Evolutionary conservation across 1,140 invertebrate genomes (phyloP), one percentile per base, ranked within the genome.

Genomic region (Colletes latitarsis): DNA sequence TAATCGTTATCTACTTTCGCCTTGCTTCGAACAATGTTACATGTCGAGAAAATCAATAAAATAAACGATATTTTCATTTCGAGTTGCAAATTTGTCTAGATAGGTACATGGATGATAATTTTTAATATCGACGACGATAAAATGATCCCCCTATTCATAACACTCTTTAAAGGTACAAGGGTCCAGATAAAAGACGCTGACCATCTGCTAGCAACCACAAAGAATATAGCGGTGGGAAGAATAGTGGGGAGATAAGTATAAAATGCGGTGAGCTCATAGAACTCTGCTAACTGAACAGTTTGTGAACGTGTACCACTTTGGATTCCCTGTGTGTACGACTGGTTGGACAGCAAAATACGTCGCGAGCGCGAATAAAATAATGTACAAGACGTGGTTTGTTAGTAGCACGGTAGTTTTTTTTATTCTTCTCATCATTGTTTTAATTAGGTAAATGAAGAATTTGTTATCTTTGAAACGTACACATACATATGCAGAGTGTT

Each of bases 161-260:
- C 30, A 30, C 30, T 30, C 30, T 30, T 30, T 30, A 30, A 30
- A 30, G 30, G 30, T 30, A 30, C 30, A 30, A 30, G 30, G 2
- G 30, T 30, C 2, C 30, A 30, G 30, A 30, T 30, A 30, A 30
- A 30, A 30, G 30, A 30, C 30, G 8, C 15, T n/a, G 46, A 41
- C 15, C 60, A 74, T 19, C 21, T 64, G 49, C 30, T 55, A 15
- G 15, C 30, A 15, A 17, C 2, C 9, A 6, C 6, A 8, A 9
- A 10, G 12, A 4, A 43, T 15, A 41, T 43, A 41, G 60, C 15
- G 5, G 43, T 66, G 49, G 30, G 2, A 30, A 2, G 30, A 30
- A 30, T 30, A 30, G 72, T 75, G 72, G 72, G 72, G 60, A 52
- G 49, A n/a, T 12, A 14, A 8, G 41, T 21, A 66, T 75, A 75